Base-by-base conservation (phyloP, 2,113 vertebrate genomes). In the Aramus guarauna region DNA sequence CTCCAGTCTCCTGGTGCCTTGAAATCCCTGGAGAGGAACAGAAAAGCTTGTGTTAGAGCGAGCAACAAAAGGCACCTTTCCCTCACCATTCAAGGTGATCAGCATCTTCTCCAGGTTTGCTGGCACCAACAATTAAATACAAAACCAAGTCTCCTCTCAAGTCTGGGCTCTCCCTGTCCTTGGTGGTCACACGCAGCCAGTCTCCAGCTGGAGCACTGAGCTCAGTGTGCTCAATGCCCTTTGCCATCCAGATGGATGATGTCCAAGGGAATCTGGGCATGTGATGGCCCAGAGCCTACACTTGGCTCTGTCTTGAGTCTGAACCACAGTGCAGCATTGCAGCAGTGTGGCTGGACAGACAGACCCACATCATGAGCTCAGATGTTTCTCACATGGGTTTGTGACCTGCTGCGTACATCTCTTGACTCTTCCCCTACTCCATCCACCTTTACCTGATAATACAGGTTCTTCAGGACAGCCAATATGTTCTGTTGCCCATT, bases 11-110 rank as follows among this genome's bases (percentile, higher is more conserved):
- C 58, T 76, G 53, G 15, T 80, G 45, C 74, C 47, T 85, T 47
- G 81, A 86, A 67, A 75, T 67, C 50, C 53, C 96, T 97, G 90
- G 55, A 89, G 56, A 79, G 36, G 75, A 93, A 60, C 19, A 67
- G 62, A 78, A 90, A 68, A 96, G 9, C 15, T 67, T 5, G 16
- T 59, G 12, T 97, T 72, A 96, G 13, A 72, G 21, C 58, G 79
- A 53, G 18, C 26, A 87, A 66, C 15, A 14, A 29, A 94, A 91
- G 18, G 14, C 16, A 20, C 11, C 2, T 87, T 52, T 36, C 26
- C 55, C 22, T 14, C 32, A 41, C n/a, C 4, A 15, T 26, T 74
- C 37, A 71, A 16, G 16, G 52, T 26, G 30, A 77, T 8, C 73
- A 77, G 47, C n/a, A 43, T 11, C 64, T 75, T 45, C 74, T 74